A percentile compares a stretch with the other conserved stretches of the same genome.
Conservation (phyloP, 2,888 invertebrate genomes). For the Erebia palarica region DNA sequence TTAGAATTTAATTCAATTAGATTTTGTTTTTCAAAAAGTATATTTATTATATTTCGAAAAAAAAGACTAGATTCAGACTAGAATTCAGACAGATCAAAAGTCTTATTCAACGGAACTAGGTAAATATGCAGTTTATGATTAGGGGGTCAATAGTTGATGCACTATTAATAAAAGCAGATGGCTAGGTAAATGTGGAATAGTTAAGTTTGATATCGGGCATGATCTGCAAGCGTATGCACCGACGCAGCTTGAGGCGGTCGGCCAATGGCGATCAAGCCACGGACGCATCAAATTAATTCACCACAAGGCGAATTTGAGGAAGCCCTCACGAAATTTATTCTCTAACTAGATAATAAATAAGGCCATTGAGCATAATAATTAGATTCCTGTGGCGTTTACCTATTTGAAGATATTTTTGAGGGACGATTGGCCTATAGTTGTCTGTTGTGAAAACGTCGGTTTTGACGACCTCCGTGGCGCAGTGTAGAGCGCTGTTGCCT, state of each 20-base stretch:
- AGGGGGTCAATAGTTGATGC: conserved; percentile 47
- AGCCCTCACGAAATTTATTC: conserved; percentile 38
- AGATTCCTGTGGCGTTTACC: conserved; percentile 6
- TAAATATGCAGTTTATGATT: conserved; percentile 26
- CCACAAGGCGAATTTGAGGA: conserved; percentile 50
- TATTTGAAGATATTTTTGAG: not conserved
- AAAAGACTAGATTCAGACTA: not conserved
- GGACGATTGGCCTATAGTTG: not conserved
- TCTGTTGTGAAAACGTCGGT: too few relatives aligned
- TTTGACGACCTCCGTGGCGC: too few relatives aligned
- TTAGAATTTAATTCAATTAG: too few relatives aligned
- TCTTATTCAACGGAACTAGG: conserved; percentile 1
- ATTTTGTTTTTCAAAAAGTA: too few relatives aligned
- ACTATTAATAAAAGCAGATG: conserved; percentile 63
- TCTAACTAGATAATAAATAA: conserved; percentile 19
- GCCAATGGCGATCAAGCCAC: conserved; percentile 62
- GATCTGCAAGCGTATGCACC: conserved; percentile 72
- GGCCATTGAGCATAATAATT: conserved; percentile 19
- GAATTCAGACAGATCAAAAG: not conserved
- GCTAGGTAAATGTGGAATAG: conserved; percentile 57
- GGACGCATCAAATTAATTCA: conserved; percentile 62
- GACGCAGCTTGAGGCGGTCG: conserved; percentile 68
- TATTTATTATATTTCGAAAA: too few relatives aligned
- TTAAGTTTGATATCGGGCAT: conserved; percentile 60
- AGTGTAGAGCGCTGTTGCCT: too few relatives aligned